Evolutionary conservation across 2,888 invertebrate species (phyloP), one percentile per base, ranked within the genome.

Genomic region (Spilosoma lubricipeda): DNA sequence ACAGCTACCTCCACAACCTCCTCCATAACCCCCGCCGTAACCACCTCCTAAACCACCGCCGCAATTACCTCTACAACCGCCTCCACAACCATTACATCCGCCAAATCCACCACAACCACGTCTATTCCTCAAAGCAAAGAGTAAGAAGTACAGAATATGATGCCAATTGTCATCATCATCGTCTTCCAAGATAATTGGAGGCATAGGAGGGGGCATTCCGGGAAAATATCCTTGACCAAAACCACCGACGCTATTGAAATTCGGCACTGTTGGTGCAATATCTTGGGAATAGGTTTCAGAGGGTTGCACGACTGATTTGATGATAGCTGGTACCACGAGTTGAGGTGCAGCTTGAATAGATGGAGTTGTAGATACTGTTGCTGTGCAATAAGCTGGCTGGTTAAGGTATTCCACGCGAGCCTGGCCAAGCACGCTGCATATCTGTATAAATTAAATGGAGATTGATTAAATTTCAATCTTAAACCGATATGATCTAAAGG

Each of bases 241-340:
- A 63, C 71, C 74, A 23, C 77, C 68, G 33, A 45, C 77, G 20
- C 73, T 72, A 45, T 76, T 79, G 70, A 70, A 79, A 67, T 69
- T 82, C 4, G 85, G 82, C 15, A 82, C 82, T 39, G 15, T 75
- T 66, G 80, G 85, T 7, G 68, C 87, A 20, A 73, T 71, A 27
- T 76, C 83, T 72, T 71, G 84, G 36, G 75, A 67, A 39, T 81
- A 82, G 3, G 80, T 45, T 8, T 87, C 87, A 65, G 63, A 78
- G 3, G 86, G 69, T 30, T 87, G 84, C 0, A 90, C 70, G 2
- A 90, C 67, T 0, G 93, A 90, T 67, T 88, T 90, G 75, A 90
- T 89, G 27, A 91, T 59, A 8, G 91, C 90, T 66, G 93, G 93
- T 8, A 93, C 88, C 3, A 91, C 83, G 67, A 91, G 86, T 71